phyloP scores from a whole-genome alignment of 2,888 invertebrate species.

The Ariolimax columbianus region DNA sequence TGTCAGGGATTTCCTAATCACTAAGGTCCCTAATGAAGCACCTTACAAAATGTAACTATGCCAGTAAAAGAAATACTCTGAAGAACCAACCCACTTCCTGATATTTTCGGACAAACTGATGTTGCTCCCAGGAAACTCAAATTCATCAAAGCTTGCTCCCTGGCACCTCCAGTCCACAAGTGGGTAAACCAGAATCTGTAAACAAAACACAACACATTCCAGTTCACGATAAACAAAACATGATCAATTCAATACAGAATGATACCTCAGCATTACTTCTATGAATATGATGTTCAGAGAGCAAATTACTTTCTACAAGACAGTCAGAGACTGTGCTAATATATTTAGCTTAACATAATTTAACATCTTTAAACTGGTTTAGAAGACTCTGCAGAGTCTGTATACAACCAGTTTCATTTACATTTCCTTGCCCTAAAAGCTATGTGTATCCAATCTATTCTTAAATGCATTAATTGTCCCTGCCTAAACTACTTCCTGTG shows the following conservation, averaged over 20 bases:
- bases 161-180: constrained; percentile 56
- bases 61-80: not conserved
- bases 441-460: no score
- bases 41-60: not conserved
- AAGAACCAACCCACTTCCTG: constrained; percentile 23
- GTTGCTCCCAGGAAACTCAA: constrained; percentile 49
- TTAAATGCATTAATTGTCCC: no score
- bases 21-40: no score
- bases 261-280: not conserved
- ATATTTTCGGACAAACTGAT: constrained; percentile 29
- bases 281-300: not conserved
- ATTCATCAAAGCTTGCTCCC: constrained; percentile 57
- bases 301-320: not conserved
- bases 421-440: no score
- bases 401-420: no score
- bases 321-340: no score
- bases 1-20: no score
- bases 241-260: not conserved
- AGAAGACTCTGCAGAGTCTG: no score
- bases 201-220: not conserved
- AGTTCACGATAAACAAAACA: not conserved
- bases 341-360: no score
- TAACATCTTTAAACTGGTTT: no score
- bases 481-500: no score
- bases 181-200: constrained; percentile 59